Conservation (phyloP, 2,797 vertebrate genomes). For the Callimico goeldii region DNA sequence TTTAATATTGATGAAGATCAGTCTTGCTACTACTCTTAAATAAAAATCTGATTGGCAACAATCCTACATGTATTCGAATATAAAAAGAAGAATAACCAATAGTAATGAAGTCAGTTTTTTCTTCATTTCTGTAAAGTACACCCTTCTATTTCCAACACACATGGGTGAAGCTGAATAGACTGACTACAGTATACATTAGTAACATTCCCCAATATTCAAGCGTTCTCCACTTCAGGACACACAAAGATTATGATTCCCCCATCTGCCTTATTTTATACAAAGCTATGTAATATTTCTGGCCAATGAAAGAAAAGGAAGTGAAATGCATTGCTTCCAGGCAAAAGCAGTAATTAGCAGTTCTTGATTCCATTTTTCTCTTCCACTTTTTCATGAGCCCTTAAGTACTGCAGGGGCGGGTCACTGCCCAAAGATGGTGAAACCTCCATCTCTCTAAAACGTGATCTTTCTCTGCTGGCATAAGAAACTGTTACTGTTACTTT, state of each 20-base stretch:
- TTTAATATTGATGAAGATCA: conserved; percentile 46
- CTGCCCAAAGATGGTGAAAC: neutral
- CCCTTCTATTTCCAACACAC: conserved; percentile 5
- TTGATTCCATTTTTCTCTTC: neutral
- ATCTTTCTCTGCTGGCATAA: neutral
- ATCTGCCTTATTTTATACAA: conserved; percentile 9
- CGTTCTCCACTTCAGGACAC: neutral
- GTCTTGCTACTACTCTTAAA: conserved; percentile 50
- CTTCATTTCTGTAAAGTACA: conserved; percentile 27
- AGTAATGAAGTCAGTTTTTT: conserved; percentile 21
- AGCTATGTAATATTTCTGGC: conserved; percentile 25
- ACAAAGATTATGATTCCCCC: neutral
- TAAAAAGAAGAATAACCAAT: neutral
- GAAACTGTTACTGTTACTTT: neutral
- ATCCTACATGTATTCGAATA: conserved; percentile 34
- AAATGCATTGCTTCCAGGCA: neutral
- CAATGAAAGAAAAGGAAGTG: neutral
- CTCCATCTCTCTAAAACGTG: neutral
- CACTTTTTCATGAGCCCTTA: neutral
- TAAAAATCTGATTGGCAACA: conserved; percentile 48
- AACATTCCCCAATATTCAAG: neutral
- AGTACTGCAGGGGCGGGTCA: neutral
- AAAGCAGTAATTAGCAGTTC: neutral
- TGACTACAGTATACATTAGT: neutral
- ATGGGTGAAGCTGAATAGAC: neutral